Evolutionary conservation across 2,113 vertebrate species (phyloP).

Genomic region (Thinocorus orbignyianus): DNA sequence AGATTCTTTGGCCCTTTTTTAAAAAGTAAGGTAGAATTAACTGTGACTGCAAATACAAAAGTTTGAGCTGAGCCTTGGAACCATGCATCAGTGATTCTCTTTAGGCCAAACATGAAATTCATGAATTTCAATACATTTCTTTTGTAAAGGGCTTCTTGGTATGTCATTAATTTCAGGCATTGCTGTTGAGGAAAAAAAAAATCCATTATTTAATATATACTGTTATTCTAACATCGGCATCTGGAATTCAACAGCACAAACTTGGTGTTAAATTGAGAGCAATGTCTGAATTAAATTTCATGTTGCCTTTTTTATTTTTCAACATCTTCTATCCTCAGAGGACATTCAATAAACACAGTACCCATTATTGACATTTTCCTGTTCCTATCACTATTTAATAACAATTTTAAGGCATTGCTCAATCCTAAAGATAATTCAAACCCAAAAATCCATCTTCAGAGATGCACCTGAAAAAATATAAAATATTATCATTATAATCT

Average conservation of each 20-base stretch:
- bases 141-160: not conserved
- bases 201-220: not conserved
- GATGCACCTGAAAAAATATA: not conserved
- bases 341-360: not conserved
- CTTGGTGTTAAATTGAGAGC: fast-evolving
- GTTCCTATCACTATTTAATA: not conserved
- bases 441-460: not conserved
- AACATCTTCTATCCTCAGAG: not conserved
- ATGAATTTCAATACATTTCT: not conserved
- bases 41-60: not conserved
- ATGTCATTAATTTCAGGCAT: not conserved
- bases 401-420: not conserved
- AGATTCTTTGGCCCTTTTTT: not conserved
- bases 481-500: not conserved
- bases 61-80: not conserved
- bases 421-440: not conserved
- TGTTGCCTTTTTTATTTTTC: not conserved
- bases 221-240: not conserved
- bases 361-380: not conserved
- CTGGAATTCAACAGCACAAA: not conserved
- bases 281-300: not conserved
- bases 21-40: not conserved
- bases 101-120: not conserved
- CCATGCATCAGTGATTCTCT: not conserved
- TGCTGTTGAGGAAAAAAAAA: not conserved